Base-by-base conservation (phyloP, 2,888 invertebrate species). In the Caenorhabditis sp. region DNA sequence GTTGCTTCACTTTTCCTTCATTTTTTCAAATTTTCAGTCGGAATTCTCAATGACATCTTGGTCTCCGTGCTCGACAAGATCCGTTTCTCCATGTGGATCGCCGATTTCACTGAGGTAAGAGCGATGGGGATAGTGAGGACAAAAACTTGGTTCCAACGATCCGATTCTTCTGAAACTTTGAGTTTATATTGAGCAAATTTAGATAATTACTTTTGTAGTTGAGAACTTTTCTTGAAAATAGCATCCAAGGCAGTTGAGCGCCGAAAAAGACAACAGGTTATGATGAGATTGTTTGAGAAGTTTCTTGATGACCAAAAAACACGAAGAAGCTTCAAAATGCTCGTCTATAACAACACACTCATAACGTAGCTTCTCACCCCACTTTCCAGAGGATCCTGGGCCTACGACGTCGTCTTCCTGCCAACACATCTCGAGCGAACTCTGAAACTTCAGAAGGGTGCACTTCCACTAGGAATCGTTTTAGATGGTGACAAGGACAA, bases 401-500 rank as follows among this genome's bases (percentile, higher is more conserved):
- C 89, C 16, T 90, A 90, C 63, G 92, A 92, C 73, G 88, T 92
- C 38, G 89, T 91, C 69, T 92, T 93, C 58, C 92, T 94, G 44
- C 94, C 94, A 1, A 84, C 93, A 3, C 93, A 93, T 19, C 92
- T 94, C 28, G 94, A 95, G 91, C 91, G 93, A 83, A 93, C 93
- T 84, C 93, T 94, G 80, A 93, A 93, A 86, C 93, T 95, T 31
- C 93, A 93, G 79, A 94, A 94, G 90, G 94, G 94, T 77, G 93
- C 93, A 51, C 93, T 94, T 70, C 93, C 94, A 28, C 90, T 95
- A 74, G 95, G 95, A 81, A 90, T 95, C 54, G 93, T 93, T 63
- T 93, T 95, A 31, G 94, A 94, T 84, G 93, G 94, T 4, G 90
- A 90, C 44, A 93, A 93, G 38, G 94, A 94, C 85, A 94, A 94